Conservation (phyloP, 2,888 invertebrate species). For the Noctua pronuba region DNA sequence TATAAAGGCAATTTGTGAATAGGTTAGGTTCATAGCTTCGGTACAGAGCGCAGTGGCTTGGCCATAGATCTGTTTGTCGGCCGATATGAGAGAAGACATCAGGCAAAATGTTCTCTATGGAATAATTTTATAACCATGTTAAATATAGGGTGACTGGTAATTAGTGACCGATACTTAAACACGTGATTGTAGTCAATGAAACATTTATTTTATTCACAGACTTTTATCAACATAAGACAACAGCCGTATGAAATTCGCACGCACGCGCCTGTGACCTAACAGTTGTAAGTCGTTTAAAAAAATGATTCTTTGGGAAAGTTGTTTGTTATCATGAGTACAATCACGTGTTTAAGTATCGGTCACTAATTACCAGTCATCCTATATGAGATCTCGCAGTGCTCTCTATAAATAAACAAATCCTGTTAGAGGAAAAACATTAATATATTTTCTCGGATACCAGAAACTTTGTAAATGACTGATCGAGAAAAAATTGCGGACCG, state of each 20-base stretch:
- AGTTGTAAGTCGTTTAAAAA: too few species aligned
- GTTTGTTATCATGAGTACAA: too few species aligned
- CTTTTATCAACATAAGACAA: too few species aligned
- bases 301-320: too few species aligned
- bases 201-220: too few species aligned
- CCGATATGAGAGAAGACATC: neutral
- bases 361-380: too few species aligned
- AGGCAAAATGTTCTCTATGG: neutral
- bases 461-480: slow-evolving; percentile 13
- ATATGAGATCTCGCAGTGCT: neutral
- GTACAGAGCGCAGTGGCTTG: neutral
- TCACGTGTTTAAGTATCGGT: too few species aligned
- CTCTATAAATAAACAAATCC: neutral
- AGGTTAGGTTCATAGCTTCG: neutral
- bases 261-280: too few species aligned
- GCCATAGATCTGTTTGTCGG: neutral
- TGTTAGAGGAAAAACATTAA: neutral
- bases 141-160: too few species aligned
- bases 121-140: neutral
- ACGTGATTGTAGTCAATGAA: too few species aligned
- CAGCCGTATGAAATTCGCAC: too few species aligned
- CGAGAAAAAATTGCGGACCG: neutral
- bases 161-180: too few species aligned
- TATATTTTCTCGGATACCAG: neutral
- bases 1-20: slow-evolving; percentile 25